Base-by-base conservation (phyloP, 2,888 invertebrate species). In the Ferdinandea cuprea region DNA sequence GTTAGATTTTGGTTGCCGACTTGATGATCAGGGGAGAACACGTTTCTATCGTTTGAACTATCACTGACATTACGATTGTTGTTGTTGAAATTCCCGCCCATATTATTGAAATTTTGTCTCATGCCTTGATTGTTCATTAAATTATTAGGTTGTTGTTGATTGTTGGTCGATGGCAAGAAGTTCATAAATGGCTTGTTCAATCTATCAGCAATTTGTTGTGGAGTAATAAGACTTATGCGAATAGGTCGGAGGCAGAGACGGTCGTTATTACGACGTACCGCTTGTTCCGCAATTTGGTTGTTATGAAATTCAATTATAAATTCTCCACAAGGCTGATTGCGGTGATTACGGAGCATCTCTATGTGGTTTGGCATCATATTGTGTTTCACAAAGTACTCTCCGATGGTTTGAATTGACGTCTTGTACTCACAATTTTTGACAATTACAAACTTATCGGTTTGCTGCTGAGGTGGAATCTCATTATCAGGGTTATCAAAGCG, bases 281-380 rank as follows among this genome's bases (percentile, higher is more conserved):
- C 89, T 11, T 69, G 73, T 40, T 94, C 92, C 1, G 96, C 96
- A 87, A 97, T 96, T 48, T 93, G 93, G 1, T 91, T 87, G 21
- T 92, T 93, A 13, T 93, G 92, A 89, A 98, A 98, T 89, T 98
- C 97, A 87, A 97, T 96, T 90, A 96, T 97, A 54, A 97, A 96
- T 88, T 96, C 95, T 0, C 98, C 97, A 0, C 95, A 93, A 0
- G 95, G 95, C 87, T 94, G 92, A 46, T 95, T 94, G 79, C 92
- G 92, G 9, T 93, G 91, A 87, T 95, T 95, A 48, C 94, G 92
- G 91, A 97, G 93, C 85, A 96, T 93, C 88, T 97, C 96, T 81
- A 96, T 95, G 86, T 95, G 94, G 13, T 93, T 93, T 0, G 97
- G 96, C 4, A 94, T 94, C 13, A 96, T 92, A 32, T 95, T 95